Conservation (phyloP, 2,113 vertebrate species). For the Gallinago undulata region DNA sequence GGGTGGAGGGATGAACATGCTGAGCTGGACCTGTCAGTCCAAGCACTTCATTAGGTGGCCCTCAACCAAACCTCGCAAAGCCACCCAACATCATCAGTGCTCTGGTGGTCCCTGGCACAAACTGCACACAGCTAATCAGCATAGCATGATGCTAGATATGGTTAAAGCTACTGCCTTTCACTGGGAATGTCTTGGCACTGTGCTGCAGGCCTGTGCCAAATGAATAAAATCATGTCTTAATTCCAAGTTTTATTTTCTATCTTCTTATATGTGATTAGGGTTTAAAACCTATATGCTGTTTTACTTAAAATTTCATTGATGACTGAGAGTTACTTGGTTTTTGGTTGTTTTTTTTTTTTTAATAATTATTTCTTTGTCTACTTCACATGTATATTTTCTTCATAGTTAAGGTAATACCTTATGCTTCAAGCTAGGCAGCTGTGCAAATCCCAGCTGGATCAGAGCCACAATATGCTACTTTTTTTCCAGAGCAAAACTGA, state of each 20-base stretch:
- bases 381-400: not conserved
- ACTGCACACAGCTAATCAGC: not conserved
- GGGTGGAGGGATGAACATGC: not conserved
- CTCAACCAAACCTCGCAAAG: not conserved
- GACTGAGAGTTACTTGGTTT: not conserved
- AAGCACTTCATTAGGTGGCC: not conserved
- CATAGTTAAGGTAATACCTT: not conserved
- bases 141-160: not conserved
- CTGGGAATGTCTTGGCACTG: not conserved
- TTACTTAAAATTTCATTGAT: not conserved
- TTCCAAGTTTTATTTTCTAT: not conserved
- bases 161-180: not conserved
- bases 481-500: not conserved
- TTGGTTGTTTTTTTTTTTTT: not conserved
- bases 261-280: not conserved
- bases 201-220: not conserved
- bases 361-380: not conserved
- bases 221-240: not conserved
- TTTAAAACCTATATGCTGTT: not conserved
- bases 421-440: slow-evolving; percentile 10
- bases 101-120: not conserved
- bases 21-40: not conserved
- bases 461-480: not conserved
- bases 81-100: not conserved
- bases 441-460: not conserved